phyloP scores from a whole-genome alignment of 2,797 vertebrate genomes.

The Rousettus madagascariensis region DNA sequence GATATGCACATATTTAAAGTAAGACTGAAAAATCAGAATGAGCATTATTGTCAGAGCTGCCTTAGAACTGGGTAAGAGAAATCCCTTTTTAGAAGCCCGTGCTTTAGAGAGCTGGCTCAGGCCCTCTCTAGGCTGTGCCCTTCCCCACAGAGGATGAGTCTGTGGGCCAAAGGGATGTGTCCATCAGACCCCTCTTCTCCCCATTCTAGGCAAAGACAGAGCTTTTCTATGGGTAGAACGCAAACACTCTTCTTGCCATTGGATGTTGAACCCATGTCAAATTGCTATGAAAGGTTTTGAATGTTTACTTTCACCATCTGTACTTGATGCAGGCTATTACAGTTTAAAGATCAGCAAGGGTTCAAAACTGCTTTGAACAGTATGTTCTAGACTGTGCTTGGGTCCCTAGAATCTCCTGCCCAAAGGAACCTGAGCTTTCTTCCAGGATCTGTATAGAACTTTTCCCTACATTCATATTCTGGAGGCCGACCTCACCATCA shows the following conservation, averaged over 20 bases:
- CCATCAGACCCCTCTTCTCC: fast-evolving
- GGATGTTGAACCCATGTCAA: not conserved
- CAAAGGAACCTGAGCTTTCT: not conserved
- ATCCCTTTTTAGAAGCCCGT: not conserved
- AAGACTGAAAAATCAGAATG: not conserved
- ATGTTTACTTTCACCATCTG: not conserved
- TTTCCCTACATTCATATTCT: not conserved
- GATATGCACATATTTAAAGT: not conserved
- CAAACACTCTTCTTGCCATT: not conserved
- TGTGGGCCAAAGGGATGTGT: not conserved
- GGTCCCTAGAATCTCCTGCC: not conserved
- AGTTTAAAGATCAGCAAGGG: not conserved
- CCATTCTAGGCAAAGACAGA: not conserved
- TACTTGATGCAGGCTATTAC: not conserved
- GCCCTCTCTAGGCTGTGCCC: not conserved
- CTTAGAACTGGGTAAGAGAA: not conserved
- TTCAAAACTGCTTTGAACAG: not conserved
- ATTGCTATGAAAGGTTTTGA: not conserved
- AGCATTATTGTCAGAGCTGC: not conserved
- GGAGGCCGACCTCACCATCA: not conserved
- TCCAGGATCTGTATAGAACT: not conserved
- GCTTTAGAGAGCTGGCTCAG: not conserved
- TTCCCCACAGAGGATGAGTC: fast-evolving
- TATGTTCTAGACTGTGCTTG: not conserved
- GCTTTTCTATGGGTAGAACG: not conserved